Percentiles rank a stretch among this genome's conserved stretches.
Conservation (phyloP, 2,797 vertebrate genomes). For the Sebastes itinus region DNA sequence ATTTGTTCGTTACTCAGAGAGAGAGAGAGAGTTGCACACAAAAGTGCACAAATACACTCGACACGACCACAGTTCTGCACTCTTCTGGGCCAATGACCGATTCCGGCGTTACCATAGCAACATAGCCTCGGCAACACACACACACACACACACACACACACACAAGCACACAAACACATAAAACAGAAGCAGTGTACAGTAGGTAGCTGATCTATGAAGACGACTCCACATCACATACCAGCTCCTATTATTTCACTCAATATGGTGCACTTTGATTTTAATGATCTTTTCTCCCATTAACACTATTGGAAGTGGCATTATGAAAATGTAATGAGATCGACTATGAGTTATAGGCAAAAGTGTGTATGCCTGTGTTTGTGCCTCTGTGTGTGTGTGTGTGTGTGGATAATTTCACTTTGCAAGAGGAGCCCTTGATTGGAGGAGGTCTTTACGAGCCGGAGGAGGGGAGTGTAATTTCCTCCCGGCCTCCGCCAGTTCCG, state of each 20-base stretch:
- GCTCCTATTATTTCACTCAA: conserved; percentile 28
- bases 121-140: conserved; percentile 71
- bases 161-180: conserved; percentile 45
- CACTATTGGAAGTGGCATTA: conserved; percentile 23
- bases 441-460: conserved; percentile 86
- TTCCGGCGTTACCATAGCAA: conserved; percentile 87
- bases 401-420: conserved; percentile 67
- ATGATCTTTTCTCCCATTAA: conserved; percentile 28
- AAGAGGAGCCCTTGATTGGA: conserved; percentile 81
- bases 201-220: conserved; percentile 45
- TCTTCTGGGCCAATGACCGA: conserved; percentile 80
- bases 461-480: conserved; percentile 88
- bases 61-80: conserved; percentile 60
- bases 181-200: conserved; percentile 32
- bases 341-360: conserved; percentile 25
- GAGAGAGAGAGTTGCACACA: conserved; percentile 67
- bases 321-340: conserved; percentile 30
- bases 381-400: not conserved
- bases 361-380: not conserved
- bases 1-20: conserved; percentile 76
- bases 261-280: conserved; percentile 16
- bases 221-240: conserved; percentile 21
- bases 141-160: conserved; percentile 54
- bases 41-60: conserved; percentile 64
- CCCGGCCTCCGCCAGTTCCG: conserved; percentile 81